Percentiles rank a stretch among this genome's conserved stretches.
Evolutionary conservation across 1,140 invertebrate species (phyloP).

Genomic region (Sinonovacula constricta): DNA sequence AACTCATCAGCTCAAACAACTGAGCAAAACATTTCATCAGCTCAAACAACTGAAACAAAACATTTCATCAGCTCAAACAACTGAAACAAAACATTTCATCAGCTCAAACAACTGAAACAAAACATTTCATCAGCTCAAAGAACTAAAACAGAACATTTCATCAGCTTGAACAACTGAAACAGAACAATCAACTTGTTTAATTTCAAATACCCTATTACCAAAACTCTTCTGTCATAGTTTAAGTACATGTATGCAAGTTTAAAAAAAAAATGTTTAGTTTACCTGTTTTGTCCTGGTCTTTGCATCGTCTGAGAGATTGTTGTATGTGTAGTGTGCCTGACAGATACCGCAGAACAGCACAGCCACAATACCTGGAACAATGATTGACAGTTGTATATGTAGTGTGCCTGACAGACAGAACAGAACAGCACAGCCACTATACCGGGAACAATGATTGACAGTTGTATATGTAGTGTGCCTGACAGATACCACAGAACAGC

Average conservation of each 20-base stretch:
- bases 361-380: constrained; percentile 87
- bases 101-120: no score
- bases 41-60: no score
- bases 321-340: constrained; percentile 99
- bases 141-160: no score
- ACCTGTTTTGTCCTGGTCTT: constrained; percentile 91
- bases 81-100: constrained; percentile 79
- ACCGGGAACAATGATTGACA: no score
- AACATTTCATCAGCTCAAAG: no score
- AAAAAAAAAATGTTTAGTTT: constrained; percentile 11
- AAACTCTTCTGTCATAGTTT: no score
- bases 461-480: constrained; percentile 98
- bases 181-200: constrained; percentile 91
- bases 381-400: constrained; percentile 92
- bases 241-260: no score
- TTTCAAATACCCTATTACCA: no score
- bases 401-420: constrained; percentile 98
- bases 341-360: constrained; percentile 99
- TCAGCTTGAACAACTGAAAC: constrained; percentile 92
- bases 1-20: no score
- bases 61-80: constrained; percentile 97
- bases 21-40: no score
- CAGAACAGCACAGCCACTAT: constrained; percentile 93
- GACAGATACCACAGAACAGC: constrained; percentile 97
- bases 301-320: constrained; percentile 94